These are phyloP conservation scores for Neostethus bicornis DNA, from an alignment of 2,797 vertebrate species.

Conservation along the genomic window DNA sequence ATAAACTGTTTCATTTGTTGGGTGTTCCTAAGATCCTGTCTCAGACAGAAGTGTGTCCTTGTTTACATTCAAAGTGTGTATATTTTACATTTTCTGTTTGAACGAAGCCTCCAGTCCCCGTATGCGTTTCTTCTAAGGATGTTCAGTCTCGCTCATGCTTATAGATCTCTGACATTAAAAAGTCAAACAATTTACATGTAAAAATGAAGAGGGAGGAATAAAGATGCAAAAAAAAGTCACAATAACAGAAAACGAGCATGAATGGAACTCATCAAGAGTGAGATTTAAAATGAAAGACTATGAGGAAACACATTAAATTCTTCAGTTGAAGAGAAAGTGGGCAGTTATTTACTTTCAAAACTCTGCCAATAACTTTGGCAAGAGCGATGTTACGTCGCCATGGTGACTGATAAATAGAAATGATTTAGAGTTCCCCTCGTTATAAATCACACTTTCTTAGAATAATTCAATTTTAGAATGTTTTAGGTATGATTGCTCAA, in stretches of 20 bases:
- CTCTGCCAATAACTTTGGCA: background rate
- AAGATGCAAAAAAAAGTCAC: too few relatives aligned
- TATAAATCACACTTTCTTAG: too few relatives aligned
- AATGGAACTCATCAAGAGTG: background rate
- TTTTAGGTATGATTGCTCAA: too few relatives aligned
- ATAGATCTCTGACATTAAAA: constrained; percentile 12
- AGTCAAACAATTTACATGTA: constrained; percentile 47
- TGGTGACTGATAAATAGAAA: background rate
- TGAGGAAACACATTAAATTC: background rate
- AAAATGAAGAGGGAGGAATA: constrained; percentile 22
- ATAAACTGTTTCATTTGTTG: constrained; percentile 66
- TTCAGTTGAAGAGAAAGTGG: background rate
- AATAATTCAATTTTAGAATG: too few relatives aligned
- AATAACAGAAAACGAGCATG: background rate
- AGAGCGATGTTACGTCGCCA: background rate
- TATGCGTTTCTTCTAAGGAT: constrained; percentile 10
- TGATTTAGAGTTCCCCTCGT: too few relatives aligned
- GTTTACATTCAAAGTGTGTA: constrained; percentile 5
- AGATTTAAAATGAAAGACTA: background rate
- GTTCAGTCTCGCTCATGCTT: constrained; percentile 22
- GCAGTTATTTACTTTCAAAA: background rate
- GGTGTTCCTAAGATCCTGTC: constrained; percentile 55
- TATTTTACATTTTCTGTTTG: constrained; percentile 5
- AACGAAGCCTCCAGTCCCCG: background rate
- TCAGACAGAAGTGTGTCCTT: constrained; percentile 23